Base-by-base conservation (phyloP, 2,888 invertebrate genomes). In the Epistrophella euchroma region DNA sequence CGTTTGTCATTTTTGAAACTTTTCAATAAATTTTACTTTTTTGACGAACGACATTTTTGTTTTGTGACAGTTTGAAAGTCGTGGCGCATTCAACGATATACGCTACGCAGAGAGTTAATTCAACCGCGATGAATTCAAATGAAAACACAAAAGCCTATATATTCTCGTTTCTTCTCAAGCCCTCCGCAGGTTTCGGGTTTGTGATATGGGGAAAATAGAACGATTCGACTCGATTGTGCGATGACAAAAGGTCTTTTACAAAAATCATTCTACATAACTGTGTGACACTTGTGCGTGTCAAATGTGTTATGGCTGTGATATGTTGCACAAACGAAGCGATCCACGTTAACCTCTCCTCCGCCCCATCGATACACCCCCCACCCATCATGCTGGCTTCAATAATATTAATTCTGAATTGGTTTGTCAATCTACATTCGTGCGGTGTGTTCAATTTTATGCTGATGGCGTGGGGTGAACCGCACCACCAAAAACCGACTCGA, bases 101-200 rank as follows among this genome's bases (percentile, higher is more conserved):
- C 52, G 5, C 5, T n/a, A n/a, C n/a, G n/a, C n/a, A n/a, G n/a
- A 4, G 28, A 71, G 70, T 79, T 79, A 79, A 79, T 74, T 78
- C 74, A 84, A 79, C 83, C 70, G 64, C 70, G 70, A 79, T 79
- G 74, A 79, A 84, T 84, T 84, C 71, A 70, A 84, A 84, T 84
- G 79, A 71, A 70, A 62, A 25, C 22, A 22, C 70, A 43, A 62
- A 52, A 28, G 15, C 25, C 15, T 15, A 50, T 6, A 11, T 28
- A 28, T 15, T 25, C 15, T 15, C 13, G 25, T 25, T 25, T 9
- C 15, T 9, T n/a, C 25, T 28, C 22, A 13, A 22, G 50, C 22
- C 50, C 22, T 5, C 22, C 40, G 5, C 15, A 22, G 19, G 5
- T 15, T 28, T 15, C 3, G 1, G 40, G n/a, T n/a, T 43, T 40